phyloP scores from a whole-genome alignment of 1,140 invertebrate genomes.

The Procambarus clarkii region DNA sequence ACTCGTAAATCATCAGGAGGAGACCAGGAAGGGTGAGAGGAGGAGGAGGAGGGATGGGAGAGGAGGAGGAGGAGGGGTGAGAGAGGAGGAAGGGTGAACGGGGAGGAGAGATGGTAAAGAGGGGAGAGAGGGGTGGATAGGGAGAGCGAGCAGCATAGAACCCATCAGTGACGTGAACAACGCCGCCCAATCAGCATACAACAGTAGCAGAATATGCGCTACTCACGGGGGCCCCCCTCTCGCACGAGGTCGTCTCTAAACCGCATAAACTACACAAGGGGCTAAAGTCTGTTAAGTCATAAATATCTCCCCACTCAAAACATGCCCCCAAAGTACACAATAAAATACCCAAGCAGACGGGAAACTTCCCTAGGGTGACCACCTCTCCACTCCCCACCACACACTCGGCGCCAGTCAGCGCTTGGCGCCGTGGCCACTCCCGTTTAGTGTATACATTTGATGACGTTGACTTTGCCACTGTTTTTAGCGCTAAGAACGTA shows the following conservation, averaged over 20 bases:
- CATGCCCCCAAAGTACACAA: background rate
- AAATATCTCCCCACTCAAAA: background rate
- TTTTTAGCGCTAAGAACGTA: too few species aligned
- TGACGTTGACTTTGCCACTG: background rate
- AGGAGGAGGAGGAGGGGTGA: too few species aligned
- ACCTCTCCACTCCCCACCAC: background rate
- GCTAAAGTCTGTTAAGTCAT: background rate
- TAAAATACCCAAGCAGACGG: constrained; percentile 11
- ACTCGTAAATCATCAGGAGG: too few species aligned
- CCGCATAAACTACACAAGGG: background rate
- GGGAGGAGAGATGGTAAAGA: too few species aligned
- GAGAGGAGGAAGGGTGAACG: too few species aligned
- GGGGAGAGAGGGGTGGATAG: constrained; percentile 20
- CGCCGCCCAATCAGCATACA: too few species aligned
- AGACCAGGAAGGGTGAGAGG: background rate
- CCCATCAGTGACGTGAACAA: too few species aligned
- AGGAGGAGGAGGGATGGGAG: too few species aligned
- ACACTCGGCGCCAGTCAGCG: background rate
- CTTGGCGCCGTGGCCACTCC: background rate
- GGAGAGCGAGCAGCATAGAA: constrained; percentile 39
- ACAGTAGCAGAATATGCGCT: too few species aligned
- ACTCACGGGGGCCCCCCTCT: too few species aligned
- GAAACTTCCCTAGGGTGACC: background rate
- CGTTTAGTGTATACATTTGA: background rate
- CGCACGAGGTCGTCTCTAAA: too few species aligned